Base-by-base conservation (phyloP, 2,113 vertebrate species). In the Leptodactylus fuscus region DNA sequence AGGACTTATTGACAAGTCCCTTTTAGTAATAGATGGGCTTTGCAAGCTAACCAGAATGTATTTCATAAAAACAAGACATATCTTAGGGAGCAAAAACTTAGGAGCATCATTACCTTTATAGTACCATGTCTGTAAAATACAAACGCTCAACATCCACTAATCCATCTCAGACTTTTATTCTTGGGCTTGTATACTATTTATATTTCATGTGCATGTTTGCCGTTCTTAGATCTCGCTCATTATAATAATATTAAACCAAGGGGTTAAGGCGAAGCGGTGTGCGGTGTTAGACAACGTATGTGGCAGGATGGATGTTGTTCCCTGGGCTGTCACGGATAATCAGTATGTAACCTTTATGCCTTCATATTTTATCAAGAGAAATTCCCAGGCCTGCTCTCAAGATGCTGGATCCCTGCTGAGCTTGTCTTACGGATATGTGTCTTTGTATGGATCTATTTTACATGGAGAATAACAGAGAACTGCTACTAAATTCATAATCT, bases 361-460 rank as follows among this genome's bases (percentile, higher is more conserved):
- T 81, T 81, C 79, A 81, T 81, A 81, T 81, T 81, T 81, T 81
- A 81, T 81, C 79, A 81, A 69, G 79, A 81, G 79, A 65, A 81
- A 81, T 81, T 81, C 79, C 79, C 79, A 48, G 79, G 79, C 58
- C 79, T 81, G 60, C 79, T 81, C 60, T 81, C 79, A 81, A 67
- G 79, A 81, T 81, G 79, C 60, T 20, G 79, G 58, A 67, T 81
- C 55, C 79, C 79, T 32, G 60, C 79, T 81, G 79, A 81, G 79
- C 79, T 67, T 81, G 79, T 81, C 79, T 69, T 81, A 65, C 79
- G 41, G 79, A 69, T 81, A 81, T 69, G 60, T 81, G 60, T 81
- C 60, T 81, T 48, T 65, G 79, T 67, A 81, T 81, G 79, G 79
- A 67, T 81, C 58, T 81, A 65, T 81, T 81, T 67, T 81, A 69